Conservation (phyloP, 2,113 vertebrate genomes). For the Phoxinus phoxinus region DNA sequence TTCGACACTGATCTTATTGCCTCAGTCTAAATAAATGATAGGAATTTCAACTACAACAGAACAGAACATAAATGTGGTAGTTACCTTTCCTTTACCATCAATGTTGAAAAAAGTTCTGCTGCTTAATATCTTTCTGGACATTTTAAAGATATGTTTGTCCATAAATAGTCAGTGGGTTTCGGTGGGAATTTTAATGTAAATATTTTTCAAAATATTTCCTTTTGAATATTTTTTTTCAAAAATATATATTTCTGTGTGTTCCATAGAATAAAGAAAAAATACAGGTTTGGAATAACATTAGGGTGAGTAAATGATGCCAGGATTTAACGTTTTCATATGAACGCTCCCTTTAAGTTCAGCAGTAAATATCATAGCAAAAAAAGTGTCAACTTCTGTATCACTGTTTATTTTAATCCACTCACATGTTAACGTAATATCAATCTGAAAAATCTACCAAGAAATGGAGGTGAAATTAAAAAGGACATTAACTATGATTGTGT, state of each 20-base stretch:
- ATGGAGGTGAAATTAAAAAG: background rate
- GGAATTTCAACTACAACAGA: slow-evolving; percentile 2
- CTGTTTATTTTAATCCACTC: background rate
- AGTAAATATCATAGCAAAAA: background rate
- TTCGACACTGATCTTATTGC: background rate
- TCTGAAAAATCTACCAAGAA: background rate
- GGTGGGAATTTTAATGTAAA: background rate
- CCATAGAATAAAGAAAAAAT: no score
- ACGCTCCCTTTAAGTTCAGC: background rate
- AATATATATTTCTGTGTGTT: no score
- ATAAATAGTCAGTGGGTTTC: background rate
- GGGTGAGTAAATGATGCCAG: background rate
- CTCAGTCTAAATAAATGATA: background rate
- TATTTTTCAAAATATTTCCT: no score
- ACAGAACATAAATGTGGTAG: background rate
- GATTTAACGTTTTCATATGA: background rate
- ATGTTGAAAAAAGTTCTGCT: background rate
- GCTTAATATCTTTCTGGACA: background rate
- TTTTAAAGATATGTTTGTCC: background rate
- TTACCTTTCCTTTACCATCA: background rate
- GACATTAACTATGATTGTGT: background rate
- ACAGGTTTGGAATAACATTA: no score
- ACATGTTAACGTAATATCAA: background rate
- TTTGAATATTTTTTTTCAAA: no score
- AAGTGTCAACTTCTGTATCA: background rate